Conservation (phyloP, 1,140 invertebrate genomes). For the Rhizoglyphus robini region DNA sequence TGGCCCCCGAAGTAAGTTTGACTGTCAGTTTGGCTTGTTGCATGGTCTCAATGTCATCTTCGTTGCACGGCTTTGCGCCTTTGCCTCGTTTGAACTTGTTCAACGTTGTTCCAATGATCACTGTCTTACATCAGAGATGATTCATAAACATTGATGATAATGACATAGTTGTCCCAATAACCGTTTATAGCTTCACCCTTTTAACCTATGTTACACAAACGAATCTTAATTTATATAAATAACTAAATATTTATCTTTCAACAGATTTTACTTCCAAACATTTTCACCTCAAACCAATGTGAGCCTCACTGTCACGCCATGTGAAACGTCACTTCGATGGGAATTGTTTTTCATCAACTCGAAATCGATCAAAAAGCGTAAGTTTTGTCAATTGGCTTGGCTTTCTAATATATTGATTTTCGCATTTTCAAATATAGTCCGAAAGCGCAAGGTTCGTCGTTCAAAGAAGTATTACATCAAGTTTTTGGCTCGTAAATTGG, state of each 20-base stretch:
- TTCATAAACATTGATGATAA: not conserved
- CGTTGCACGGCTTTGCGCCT: no score
- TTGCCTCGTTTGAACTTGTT: not conserved
- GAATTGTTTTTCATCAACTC: slow-evolving; percentile 13
- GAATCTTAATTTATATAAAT: not conserved
- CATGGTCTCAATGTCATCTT: no score
- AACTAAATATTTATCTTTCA: not conserved
- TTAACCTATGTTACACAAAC: not conserved
- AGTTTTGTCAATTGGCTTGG: not conserved
- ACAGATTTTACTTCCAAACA: slow-evolving; percentile 9
- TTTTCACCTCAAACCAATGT: not conserved
- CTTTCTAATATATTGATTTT: not conserved
- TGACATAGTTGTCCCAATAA: not conserved
- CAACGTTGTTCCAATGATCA: not conserved
- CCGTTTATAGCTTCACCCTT: not conserved
- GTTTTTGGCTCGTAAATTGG: not conserved
- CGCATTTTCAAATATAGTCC: not conserved
- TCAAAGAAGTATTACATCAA: not conserved
- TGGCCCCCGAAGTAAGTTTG: no score
- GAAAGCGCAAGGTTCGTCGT: not conserved
- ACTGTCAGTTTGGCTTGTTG: no score
- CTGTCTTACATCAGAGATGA: not conserved
- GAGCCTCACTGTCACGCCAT: not conserved
- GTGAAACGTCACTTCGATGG: slow-evolving; percentile 1
- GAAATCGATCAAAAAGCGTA: slow-evolving; percentile 1